A percentile compares a stretch with the other conserved stretches of the same genome.
Evolutionary conservation across 2,888 invertebrate species (phyloP).

Genomic region (Tromatobia lineatoria): DNA sequence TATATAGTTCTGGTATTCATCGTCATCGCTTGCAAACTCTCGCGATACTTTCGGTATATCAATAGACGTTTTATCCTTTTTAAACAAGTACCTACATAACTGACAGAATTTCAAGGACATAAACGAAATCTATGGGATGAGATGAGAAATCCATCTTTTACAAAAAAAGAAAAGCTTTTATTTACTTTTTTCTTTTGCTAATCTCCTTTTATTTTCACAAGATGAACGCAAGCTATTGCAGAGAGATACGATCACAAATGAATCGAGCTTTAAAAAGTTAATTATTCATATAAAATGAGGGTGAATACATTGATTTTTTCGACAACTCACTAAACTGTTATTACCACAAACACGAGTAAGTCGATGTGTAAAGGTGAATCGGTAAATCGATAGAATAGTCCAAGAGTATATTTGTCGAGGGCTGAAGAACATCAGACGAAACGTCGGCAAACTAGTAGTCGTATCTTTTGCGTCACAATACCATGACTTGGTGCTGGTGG

Average conservation of each 20-base stretch:
- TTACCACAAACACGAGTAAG: not conserved
- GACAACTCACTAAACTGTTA: not conserved
- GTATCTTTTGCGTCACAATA: constrained; percentile 27
- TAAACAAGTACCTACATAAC: not conserved
- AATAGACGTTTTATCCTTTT: not conserved
- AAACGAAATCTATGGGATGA: no score
- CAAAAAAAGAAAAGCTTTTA: no score
- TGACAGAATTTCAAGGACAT: not conserved
- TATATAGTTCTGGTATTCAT: constrained; percentile 20
- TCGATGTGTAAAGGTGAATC: not conserved
- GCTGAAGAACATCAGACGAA: not conserved
- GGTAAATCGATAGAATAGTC: not conserved
- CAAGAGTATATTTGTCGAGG: not conserved
- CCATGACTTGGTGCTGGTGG: constrained; percentile 14
- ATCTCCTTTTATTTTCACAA: not conserved
- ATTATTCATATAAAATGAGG: not conserved
- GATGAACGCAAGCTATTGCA: no score
- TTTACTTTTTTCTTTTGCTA: not conserved
- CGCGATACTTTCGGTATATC: constrained; percentile 15
- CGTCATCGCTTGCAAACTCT: constrained; percentile 29
- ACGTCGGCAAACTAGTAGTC: constrained; percentile 4
- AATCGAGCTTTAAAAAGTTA: no score
- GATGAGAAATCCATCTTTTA: no score
- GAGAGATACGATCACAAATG: no score
- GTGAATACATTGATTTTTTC: not conserved